phyloP scores from a whole-genome alignment of 2,797 vertebrate species.

The Hipposideros larvatus region DNA sequence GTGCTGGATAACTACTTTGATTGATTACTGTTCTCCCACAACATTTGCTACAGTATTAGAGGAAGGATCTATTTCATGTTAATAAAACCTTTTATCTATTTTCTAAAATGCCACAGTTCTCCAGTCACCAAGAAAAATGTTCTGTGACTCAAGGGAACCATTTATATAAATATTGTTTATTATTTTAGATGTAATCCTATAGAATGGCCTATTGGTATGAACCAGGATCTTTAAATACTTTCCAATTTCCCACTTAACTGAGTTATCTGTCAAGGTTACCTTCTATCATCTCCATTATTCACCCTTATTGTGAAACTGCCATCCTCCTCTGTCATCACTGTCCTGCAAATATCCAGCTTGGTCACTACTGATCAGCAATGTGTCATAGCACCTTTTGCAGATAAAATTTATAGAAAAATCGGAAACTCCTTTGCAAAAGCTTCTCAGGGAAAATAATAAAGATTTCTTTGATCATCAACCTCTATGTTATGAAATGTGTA shows the following conservation, averaged over 20 bases:
- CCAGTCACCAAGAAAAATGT: constrained; percentile 8
- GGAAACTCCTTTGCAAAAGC: constrained; percentile 66
- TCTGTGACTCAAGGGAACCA: constrained; percentile 53
- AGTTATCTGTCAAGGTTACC: constrained; percentile 76
- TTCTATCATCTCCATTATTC: constrained; percentile 75
- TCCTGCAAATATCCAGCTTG: constrained; percentile 29
- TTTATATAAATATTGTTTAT: constrained; percentile 59
- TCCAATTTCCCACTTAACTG: constrained; percentile 71
- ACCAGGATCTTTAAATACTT: constrained; percentile 74
- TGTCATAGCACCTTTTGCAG: constrained; percentile 2
- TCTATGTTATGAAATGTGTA: neutral
- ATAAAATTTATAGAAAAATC: constrained; percentile 61
- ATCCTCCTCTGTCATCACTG: constrained; percentile 63
- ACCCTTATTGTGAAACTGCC: constrained; percentile 57
- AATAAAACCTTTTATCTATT: constrained; percentile 44
- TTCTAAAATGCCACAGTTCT: constrained; percentile 39
- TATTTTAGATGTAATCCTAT: constrained; percentile 72
- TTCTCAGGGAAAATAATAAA: neutral
- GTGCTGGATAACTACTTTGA: neutral
- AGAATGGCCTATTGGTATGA: constrained; percentile 66
- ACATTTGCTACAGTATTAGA: neutral
- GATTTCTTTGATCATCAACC: neutral
- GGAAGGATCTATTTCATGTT: neutral
- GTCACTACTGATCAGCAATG: constrained; percentile 48
- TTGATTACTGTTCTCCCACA: neutral